phyloP scores from a whole-genome alignment of 2,797 vertebrate genomes.

The Gymnodraco acuticeps region DNA sequence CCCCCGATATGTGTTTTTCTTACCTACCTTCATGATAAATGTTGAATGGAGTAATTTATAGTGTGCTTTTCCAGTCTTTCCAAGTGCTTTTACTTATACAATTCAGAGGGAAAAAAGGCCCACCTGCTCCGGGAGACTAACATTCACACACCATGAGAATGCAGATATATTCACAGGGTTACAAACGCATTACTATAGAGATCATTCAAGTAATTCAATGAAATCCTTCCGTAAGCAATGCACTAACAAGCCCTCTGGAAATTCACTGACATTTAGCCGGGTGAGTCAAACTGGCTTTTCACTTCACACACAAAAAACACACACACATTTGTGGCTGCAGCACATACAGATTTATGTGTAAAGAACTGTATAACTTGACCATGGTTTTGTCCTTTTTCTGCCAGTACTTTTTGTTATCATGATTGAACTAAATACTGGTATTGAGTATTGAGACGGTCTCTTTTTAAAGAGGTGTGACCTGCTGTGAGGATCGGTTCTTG shows the following conservation, averaged over 20 bases:
- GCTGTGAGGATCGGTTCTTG: constrained; percentile 38
- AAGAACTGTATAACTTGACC: constrained; percentile 1
- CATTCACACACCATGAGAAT: constrained; percentile 11
- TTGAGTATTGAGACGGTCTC: constrained; percentile 16
- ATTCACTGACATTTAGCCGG: constrained; percentile 64
- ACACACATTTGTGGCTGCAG: background rate
- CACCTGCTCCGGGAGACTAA: too few relatives aligned
- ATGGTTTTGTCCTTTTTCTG: background rate
- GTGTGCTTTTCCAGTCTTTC: too few relatives aligned
- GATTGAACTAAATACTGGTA: constrained; percentile 11
- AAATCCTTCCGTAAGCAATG: constrained; percentile 57
- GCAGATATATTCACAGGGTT: constrained; percentile 4
- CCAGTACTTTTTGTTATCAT: background rate
- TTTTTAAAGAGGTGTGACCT: constrained; percentile 40
- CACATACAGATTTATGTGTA: background rate
- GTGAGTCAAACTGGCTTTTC: constrained; percentile 41
- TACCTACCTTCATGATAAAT: too few relatives aligned
- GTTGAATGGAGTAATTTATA: too few relatives aligned
- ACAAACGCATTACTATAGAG: constrained; percentile 12
- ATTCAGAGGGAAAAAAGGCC: too few relatives aligned
- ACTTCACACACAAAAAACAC: background rate
- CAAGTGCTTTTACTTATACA: too few relatives aligned
- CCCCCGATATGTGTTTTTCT: too few relatives aligned
- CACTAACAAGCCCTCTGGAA: constrained; percentile 62
- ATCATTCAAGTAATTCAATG: constrained; percentile 63